Base-by-base conservation (phyloP, 2,797 vertebrate genomes). In the Acanthiza pusilla region DNA sequence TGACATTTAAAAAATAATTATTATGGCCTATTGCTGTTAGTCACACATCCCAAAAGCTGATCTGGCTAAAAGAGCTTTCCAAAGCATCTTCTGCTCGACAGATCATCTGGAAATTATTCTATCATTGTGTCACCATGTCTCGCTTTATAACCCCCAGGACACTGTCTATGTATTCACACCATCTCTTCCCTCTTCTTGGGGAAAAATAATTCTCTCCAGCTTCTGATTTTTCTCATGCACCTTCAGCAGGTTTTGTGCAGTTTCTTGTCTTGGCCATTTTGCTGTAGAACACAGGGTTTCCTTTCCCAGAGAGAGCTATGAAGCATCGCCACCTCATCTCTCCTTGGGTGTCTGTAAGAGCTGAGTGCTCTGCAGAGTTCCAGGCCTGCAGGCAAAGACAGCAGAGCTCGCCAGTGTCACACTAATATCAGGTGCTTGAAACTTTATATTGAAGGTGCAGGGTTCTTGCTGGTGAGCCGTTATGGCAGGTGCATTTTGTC, bases 1-100 rank as follows among this genome's bases (percentile, higher is more conserved):
- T 89, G 91, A 92, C 85, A 93, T 96, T 91, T 92, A 10, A 76
- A 86, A 93, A 80, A 67, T 82, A 73, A 86, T 88, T 86, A 93
- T 90, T 88, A 79, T 65, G 89, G 73, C 67, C 85, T 32, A 17
- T 67, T 92, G 77, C 88, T 86, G 71, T 94, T 94, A 91, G 89
- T 95, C 88, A 84, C 60, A 76, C 66, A 86, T 84, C 79, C 53
- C 73, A 45, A 88, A 94, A 94, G 66, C 93, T 89, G 73, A 91
- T 93, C 79, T 81, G 58, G 70, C 65, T 75, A 88, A 85, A 68
- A 62, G 74, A 94, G 92, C 91, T 93, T 93, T 88, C 70, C 70
- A 96, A 90, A 95, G 60, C 67, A 70, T 76, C 88, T 81, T 84
- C 88, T 94, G 63, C 88, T 88, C 1, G 1, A 85, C 63, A 53